Evolutionary conservation across 2,888 invertebrate genomes (phyloP).

Genomic region (Halictus quadricinctus): DNA sequence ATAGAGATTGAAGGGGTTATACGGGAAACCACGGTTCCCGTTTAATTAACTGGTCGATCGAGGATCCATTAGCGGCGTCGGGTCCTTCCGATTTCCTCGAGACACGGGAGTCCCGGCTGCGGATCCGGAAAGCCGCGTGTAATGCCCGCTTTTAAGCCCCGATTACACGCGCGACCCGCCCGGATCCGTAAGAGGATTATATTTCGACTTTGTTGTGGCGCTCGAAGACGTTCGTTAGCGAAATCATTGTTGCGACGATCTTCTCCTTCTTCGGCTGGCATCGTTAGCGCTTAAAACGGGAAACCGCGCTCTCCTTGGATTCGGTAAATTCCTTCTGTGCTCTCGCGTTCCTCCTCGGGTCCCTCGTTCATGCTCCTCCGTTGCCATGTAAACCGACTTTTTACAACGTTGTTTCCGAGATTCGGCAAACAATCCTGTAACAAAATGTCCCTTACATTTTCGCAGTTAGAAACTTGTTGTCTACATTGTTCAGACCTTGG

Average conservation of each 20-base stretch:
- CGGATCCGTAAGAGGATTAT: slow-evolving; percentile 72
- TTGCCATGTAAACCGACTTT: not conserved
- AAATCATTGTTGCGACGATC: slow-evolving; percentile 70
- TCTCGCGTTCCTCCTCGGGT: not conserved
- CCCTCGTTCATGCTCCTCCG: not conserved
- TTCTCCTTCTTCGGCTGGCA: slow-evolving; percentile 54
- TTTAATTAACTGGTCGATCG: slow-evolving; percentile 64
- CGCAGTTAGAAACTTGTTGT: slow-evolving; percentile 46
- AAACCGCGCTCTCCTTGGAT: slow-evolving; percentile 54
- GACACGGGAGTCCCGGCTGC: slow-evolving; percentile 53
- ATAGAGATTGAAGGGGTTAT: not conserved
- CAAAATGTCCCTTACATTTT: slow-evolving; percentile 57
- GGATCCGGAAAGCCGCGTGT: slow-evolving; percentile 59
- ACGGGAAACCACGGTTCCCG: slow-evolving; percentile 21
- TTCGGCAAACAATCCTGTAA: not conserved
- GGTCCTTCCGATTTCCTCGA: slow-evolving; percentile 54
- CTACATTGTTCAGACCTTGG: slow-evolving; percentile 35
- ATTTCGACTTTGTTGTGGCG: slow-evolving; percentile 76
- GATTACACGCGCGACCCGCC: slow-evolving; percentile 62
- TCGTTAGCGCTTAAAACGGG: slow-evolving; percentile 45
- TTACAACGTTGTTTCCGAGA: not conserved
- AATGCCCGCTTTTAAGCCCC: slow-evolving; percentile 63
- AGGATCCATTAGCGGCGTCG: slow-evolving; percentile 39
- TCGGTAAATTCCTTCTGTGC: slow-evolving; percentile 34
- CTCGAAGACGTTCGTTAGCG: slow-evolving; percentile 78